A percentile compares a stretch with the other conserved stretches of the same genome.
Evolutionary conservation across 2,888 invertebrate genomes (phyloP).

Genomic region (Drosophila planitibia): DNA sequence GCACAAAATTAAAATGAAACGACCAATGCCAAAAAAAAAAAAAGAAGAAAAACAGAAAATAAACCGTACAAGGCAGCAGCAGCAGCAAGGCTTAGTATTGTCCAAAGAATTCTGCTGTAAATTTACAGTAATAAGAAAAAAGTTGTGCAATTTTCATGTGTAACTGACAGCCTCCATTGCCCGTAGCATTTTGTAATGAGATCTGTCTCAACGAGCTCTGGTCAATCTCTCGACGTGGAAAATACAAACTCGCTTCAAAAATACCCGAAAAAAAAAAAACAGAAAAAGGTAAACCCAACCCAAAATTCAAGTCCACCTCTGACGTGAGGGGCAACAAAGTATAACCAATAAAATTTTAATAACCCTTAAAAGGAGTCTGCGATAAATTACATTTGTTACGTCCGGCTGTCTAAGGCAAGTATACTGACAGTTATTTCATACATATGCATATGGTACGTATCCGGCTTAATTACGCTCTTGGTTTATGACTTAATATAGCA

Average conservation of each 20-base stretch:
- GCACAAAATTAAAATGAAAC: slow-evolving; percentile 62
- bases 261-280: background rate
- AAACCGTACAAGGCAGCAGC: slow-evolving; percentile 21
- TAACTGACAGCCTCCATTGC: slow-evolving; percentile 72
- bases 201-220: slow-evolving; percentile 33
- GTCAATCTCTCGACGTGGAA: slow-evolving; percentile 20
- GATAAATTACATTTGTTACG: slow-evolving; percentile 55
- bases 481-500: slow-evolving; percentile 79
- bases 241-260: background rate
- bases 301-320: slow-evolving; percentile 38
- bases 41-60: slow-evolving; percentile 6
- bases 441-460: slow-evolving; percentile 15
- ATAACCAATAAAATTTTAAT: slow-evolving; percentile 74
- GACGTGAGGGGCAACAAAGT: slow-evolving; percentile 61
- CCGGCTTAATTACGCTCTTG: slow-evolving; percentile 77
- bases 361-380: slow-evolving; percentile 43
- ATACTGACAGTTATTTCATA: background rate
- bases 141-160: slow-evolving; percentile 82
- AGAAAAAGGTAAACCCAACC: slow-evolving; percentile 41
- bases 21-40: slow-evolving; percentile 21
- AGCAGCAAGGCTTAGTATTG: slow-evolving; percentile 38
- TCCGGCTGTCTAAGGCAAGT: slow-evolving; percentile 15
- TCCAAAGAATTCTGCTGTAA: slow-evolving; percentile 54
- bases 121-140: slow-evolving; percentile 77
- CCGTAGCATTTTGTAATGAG: slow-evolving; percentile 70